Base-by-base conservation (phyloP, 2,888 invertebrate species). In the Andrena hattorfiana region DNA sequence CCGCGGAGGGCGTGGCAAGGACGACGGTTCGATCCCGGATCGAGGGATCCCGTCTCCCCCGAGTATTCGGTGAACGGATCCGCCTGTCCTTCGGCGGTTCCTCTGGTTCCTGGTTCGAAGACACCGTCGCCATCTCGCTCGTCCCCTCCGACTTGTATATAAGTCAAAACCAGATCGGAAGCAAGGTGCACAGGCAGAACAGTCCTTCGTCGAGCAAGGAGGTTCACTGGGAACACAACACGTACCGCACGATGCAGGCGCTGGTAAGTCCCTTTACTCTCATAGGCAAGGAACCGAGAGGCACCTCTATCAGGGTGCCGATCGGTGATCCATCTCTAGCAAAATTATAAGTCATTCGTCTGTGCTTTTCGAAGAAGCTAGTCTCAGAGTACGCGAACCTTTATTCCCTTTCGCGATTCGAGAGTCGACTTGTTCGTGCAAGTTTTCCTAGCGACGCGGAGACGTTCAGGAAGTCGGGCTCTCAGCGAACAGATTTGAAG, bases 151-250 rank as follows among this genome's bases (percentile, higher is more conserved):
- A 77, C 62, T 63, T 79, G 85, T 91, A 91, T 91, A 91, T 91
- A 91, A 91, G 91, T 87, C 84, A 87, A 89, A 90, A 91, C 84
- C 84, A 88, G 89, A 88, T 88, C 85, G 87, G 85, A 85, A 88
- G 85, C 85, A 87, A 85, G 84, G 88, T 90, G 89, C 90, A 88
- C 78, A 86, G 86, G 80, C 85, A 72, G 85, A 85, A 89, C 91
- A 91, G 91, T 91, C 90, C 89, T 91, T 90, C 89, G 89, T 71
- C 78, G 74, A 84, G 85, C 79, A 88, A 91, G 90, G 89, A 91
- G 91, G 89, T 89, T 87, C 86, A 71, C 82, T 75, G 85, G 80
- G 69, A 80, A 54, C 51, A 51, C 51, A 51, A 81, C 71, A 60
- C 23, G 77, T 59, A 68, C 60, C 54, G 26, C 71, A 85, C 26